Conservation (phyloP, 2,797 vertebrate species). For the Todus mexicanus region DNA sequence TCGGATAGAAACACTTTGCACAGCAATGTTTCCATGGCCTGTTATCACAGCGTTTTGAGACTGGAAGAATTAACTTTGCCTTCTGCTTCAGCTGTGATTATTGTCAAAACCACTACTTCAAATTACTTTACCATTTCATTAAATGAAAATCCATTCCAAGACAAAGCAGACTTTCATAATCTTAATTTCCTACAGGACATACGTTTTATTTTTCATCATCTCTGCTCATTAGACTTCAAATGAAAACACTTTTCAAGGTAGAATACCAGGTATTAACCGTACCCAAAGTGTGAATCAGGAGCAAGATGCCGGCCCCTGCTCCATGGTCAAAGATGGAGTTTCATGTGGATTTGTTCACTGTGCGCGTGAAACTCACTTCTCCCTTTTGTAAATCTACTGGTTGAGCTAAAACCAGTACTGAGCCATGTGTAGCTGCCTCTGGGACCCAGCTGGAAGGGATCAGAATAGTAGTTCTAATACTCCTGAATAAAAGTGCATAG, state of each 20-base stretch:
- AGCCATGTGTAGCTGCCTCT: neutral
- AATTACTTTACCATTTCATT: neutral
- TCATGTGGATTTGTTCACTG: neutral
- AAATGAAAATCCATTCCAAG: neutral
- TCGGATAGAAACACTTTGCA: neutral
- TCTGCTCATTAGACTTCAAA: neutral
- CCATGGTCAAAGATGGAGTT: neutral
- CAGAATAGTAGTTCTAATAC: neutral
- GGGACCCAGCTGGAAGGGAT: accelerated
- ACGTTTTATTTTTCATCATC: neutral
- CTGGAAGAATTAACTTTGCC: neutral
- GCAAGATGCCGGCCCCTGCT: neutral
- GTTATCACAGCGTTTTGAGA: neutral
- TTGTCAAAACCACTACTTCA: neutral
- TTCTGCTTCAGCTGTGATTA: neutral
- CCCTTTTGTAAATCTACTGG: neutral
- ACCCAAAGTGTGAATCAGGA: neutral
- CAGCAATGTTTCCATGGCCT: neutral
- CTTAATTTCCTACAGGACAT: neutral
- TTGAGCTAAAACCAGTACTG: neutral
- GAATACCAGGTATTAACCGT: neutral
- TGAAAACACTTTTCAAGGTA: neutral
- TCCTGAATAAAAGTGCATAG: neutral
- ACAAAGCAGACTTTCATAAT: neutral
- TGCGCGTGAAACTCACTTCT: neutral